Conservation (phyloP, 2,888 invertebrate genomes). For the Digitonthophagus gazella region DNA sequence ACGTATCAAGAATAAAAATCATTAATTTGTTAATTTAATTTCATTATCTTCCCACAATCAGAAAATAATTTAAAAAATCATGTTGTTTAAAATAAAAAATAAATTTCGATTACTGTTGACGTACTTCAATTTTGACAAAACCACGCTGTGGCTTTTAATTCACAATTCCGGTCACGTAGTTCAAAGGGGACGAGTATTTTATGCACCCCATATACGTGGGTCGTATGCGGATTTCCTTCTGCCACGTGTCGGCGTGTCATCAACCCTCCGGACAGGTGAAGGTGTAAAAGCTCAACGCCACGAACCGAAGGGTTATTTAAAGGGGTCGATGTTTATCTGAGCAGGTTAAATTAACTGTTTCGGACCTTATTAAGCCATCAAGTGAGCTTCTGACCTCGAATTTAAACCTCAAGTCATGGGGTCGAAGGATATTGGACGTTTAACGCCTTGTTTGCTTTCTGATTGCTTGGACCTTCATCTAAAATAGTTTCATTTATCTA, state of each 20-base stretch:
- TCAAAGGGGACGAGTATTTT: neutral
- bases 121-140: neutral
- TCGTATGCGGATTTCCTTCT: neutral
- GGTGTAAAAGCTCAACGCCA: no score
- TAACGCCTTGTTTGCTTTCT: neutral
- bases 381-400: neutral
- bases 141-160: neutral
- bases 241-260: neutral
- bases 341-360: neutral
- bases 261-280: neutral
- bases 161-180: neutral
- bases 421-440: neutral
- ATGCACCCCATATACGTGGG: neutral
- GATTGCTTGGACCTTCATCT: neutral
- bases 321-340: neutral
- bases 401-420: neutral
- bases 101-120: neutral
- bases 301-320: neutral
- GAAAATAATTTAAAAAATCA: no score
- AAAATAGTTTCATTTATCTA: no score
- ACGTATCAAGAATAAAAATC: no score
- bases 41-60: no score
- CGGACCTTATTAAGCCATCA: neutral
- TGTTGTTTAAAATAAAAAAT: neutral
- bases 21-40: no score